These are phyloP conservation scores for Heliothis virescens DNA, from an alignment of 1,140 invertebrate species.

Conservation along the genomic window DNA sequence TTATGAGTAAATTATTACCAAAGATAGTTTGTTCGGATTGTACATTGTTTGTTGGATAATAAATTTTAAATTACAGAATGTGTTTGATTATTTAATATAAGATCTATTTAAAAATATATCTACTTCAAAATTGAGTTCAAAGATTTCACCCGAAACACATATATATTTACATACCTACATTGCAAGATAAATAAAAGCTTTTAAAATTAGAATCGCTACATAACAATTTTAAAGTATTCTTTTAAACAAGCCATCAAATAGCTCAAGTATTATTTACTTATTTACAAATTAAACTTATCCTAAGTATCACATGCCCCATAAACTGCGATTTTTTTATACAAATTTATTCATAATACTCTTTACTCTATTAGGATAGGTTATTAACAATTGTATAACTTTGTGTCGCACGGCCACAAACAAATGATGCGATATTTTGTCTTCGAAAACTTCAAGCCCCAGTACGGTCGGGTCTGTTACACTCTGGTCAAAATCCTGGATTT, in stretches of 20 bases:
- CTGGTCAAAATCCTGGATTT: background rate
- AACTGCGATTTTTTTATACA: no score
- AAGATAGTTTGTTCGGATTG: constrained; percentile 41
- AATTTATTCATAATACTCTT: background rate
- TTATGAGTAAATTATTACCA: constrained; percentile 13
- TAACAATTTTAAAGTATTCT: no score
- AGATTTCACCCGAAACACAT: no score
- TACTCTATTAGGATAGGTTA: background rate
- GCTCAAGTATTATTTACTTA: no score
- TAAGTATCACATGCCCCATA: no score
- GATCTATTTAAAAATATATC: no score
- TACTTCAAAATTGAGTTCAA: no score
- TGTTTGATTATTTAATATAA: constrained; percentile 7
- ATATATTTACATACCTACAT: no score
- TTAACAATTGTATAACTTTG: background rate
- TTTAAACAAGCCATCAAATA: no score
- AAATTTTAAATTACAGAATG: constrained; percentile 31
- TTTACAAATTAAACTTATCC: no score
- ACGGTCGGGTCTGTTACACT: background rate
- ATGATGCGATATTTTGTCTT: constrained; percentile 49
- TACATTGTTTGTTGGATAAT: constrained; percentile 48
- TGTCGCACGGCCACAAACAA: constrained; percentile 27
- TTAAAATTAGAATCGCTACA: no score
- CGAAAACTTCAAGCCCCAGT: constrained; percentile 52
- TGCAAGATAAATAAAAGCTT: no score